Conservation (phyloP, 92 coral and sea anemone genomes). For the Porites cylindrica region DNA sequence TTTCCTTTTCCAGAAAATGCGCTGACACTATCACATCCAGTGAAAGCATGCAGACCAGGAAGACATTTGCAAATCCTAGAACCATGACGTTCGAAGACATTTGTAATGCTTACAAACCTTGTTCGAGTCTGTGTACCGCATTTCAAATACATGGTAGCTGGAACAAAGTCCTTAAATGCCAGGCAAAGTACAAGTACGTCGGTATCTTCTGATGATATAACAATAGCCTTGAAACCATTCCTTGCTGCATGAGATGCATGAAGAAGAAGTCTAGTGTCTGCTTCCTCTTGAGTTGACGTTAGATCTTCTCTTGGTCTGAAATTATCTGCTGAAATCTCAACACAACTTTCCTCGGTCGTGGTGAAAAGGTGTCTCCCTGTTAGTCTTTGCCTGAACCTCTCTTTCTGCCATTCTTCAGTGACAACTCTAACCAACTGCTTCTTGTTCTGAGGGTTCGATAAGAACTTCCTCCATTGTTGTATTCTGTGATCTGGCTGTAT, state of each 20-base stretch:
- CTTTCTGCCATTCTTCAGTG: conserved; percentile 31
- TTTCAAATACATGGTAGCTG: conserved; percentile 22
- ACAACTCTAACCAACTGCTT: conserved; percentile 20
- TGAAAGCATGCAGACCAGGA: conserved; percentile 49
- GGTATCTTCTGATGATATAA: conserved; percentile 60
- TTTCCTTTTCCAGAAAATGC: conserved; percentile 49
- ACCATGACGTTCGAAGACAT: conserved; percentile 35
- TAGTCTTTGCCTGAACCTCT: conserved; percentile 23
- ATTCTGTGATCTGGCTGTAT: conserved; percentile 43
- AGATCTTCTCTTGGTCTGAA: background rate
- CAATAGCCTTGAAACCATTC: conserved; percentile 39
- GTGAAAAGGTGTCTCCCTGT: conserved; percentile 28
- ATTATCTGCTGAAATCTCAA: conserved; percentile 4
- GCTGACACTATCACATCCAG: conserved; percentile 39
- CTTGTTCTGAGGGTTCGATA: conserved; percentile 43
- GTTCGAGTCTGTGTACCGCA: conserved; percentile 31
- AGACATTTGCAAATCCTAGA: conserved; percentile 42
- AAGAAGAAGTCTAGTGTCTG: conserved; percentile 59
- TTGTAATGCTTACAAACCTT: conserved; percentile 11
- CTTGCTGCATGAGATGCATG: conserved; percentile 53
- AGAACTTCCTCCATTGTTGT: conserved; percentile 46
- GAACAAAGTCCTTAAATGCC: conserved; percentile 36
- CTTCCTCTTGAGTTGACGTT: conserved; percentile 62
- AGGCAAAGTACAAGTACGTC: conserved; percentile 64
- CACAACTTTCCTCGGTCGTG: background rate